Conservation (phyloP, 2,797 vertebrate species). For the Mus minutoides region DNA sequence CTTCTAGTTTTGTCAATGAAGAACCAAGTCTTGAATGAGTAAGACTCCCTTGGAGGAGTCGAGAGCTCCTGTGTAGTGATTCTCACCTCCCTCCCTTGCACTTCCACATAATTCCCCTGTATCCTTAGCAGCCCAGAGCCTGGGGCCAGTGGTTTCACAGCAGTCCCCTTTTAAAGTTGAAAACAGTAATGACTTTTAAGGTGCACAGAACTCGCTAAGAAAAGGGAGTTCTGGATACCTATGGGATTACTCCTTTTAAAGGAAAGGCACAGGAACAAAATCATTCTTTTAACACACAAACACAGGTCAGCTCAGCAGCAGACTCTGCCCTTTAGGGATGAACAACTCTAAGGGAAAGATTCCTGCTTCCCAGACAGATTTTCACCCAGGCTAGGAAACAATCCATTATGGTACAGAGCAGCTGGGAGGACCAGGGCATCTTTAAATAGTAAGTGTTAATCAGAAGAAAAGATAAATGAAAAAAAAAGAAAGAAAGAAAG, state of each 20-base stretch:
- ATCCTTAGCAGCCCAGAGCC: background rate
- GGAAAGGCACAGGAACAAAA: background rate
- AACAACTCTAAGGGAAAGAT: slow-evolving; percentile 64
- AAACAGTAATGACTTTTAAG: background rate
- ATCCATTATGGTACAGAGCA: background rate
- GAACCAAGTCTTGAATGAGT: background rate
- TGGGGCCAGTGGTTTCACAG: background rate
- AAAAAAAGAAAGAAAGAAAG: background rate
- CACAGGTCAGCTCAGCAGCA: background rate
- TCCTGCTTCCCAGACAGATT: background rate
- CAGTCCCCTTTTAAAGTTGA: background rate
- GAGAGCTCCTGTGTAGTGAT: background rate
- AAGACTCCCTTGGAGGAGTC: background rate
- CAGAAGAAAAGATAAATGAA: background rate
- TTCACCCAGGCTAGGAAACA: background rate
- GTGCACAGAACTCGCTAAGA: background rate
- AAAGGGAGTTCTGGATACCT: background rate
- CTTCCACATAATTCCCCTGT: background rate
- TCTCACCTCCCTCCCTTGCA: background rate
- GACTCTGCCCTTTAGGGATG: background rate
- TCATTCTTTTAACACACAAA: background rate
- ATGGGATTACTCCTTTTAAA: background rate
- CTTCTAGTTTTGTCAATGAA: background rate
- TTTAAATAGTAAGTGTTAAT: background rate
- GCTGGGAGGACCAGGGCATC: background rate